Evolutionary conservation across 2,797 vertebrate species (phyloP), one percentile per base, ranked within the genome.

Genomic region (Rhinophrynus dorsalis): DNA sequence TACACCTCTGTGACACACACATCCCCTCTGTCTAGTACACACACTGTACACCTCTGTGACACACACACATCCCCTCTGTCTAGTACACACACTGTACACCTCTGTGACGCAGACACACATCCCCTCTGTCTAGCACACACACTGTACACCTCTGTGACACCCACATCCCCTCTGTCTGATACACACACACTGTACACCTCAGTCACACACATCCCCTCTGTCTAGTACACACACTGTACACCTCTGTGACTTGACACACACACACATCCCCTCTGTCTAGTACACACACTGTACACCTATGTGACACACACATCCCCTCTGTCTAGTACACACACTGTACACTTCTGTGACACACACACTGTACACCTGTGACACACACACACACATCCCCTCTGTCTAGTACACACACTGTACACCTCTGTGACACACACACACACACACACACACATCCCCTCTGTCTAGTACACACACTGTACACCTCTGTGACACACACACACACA

Each of bases 31-130:
- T 33, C 68, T 71, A 50, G 42, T 50, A 40, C 68, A 11, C 21
- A 27, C 40, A 26, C 21, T 40, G 26, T 30, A 56, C 44, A 65
- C 60, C 68, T 65, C 61, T 50, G 10, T 58, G 68, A 18, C 51
- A 47, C 52, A 60, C 23, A 69, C 52, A 33, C 21, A n/a, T n/a
- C n/a, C 8, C 32, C 60, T 40, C 59, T 71, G 68, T 71, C n/a
- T 51, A 40, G 12, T 12, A 4, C 8, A 8, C 2, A 27, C 68
- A 63, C 68, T 17, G 56, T 40, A 20, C 56, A 3, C 38, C 17
- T 15, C 38, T 21, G 5, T 12, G 1, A 47, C 18, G 13, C 21
- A 23, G 2, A 47, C 18, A 24, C 40, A 44, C 40, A 33, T 33
- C 32, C 32, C 15, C 35, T 38, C 35, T 37, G 3, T n/a, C 33